Conservation (phyloP, 1,140 invertebrate genomes). For the Drosophila auraria region DNA sequence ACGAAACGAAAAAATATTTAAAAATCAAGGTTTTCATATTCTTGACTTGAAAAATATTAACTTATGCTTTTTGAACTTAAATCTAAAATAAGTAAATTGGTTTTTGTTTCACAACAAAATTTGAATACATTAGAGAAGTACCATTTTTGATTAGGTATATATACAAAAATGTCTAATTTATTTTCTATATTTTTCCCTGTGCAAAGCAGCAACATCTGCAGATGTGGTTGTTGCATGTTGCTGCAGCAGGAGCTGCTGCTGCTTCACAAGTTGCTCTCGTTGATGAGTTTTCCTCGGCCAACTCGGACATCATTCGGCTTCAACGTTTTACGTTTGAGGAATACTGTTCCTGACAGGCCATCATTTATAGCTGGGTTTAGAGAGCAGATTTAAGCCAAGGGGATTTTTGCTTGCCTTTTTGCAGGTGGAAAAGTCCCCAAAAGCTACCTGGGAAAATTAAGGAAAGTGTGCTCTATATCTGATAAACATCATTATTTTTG, state of each 20-base stretch:
- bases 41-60: neutral
- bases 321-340: constrained; percentile 19
- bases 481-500: neutral
- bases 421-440: constrained; percentile 11
- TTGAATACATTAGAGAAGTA: no score
- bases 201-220: constrained; percentile 27
- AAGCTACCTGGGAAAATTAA: neutral
- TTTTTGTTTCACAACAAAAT: no score
- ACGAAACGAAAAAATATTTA: neutral
- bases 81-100: no score
- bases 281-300: constrained; percentile 48
- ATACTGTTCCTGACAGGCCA: constrained; percentile 35
- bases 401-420: neutral
- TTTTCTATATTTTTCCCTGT: neutral
- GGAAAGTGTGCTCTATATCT: neutral
- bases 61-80: no score
- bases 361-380: constrained; percentile 19
- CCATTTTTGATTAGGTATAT: no score
- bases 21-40: neutral
- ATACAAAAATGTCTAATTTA: no score
- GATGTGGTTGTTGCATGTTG: constrained; percentile 27
- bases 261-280: constrained; percentile 54
- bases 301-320: constrained; percentile 23
- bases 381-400: constrained; percentile 8
- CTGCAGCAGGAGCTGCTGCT: constrained; percentile 36